phyloP scores from a whole-genome alignment of 2,888 invertebrate genomes.

The Muscina levida region DNA sequence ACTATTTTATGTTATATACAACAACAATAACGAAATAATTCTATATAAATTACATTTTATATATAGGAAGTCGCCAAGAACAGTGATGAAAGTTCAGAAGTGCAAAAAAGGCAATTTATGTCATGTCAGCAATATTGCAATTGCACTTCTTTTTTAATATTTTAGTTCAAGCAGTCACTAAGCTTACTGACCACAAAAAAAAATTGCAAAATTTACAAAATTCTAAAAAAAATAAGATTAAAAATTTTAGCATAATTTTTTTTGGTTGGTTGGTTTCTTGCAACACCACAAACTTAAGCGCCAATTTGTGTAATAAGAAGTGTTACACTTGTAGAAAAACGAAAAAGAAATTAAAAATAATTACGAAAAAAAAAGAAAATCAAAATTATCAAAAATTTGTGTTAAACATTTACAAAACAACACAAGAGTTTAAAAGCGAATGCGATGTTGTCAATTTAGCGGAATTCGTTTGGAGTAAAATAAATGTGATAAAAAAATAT shows the following conservation, averaged over 20 bases:
- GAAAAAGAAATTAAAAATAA: constrained; percentile 1
- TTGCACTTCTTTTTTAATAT: background rate
- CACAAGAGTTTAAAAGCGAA: no score
- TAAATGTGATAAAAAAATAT: no score
- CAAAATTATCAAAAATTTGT: background rate
- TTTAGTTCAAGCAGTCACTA: background rate
- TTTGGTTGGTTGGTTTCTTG: background rate
- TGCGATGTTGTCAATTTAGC: no score
- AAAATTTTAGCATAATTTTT: constrained; percentile 5
- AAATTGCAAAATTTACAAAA: constrained; percentile 3
- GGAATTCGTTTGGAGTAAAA: no score
- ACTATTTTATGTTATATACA: no score
- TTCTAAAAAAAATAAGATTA: background rate
- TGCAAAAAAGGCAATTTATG: background rate
- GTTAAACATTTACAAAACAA: background rate
- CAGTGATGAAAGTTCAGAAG: background rate
- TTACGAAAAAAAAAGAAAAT: background rate
- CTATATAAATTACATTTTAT: background rate
- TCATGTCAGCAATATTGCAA: constrained; percentile 14
- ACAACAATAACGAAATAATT: no score
- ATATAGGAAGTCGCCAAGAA: constrained; percentile 26
- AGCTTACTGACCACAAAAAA: constrained; percentile 32
- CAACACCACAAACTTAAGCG: constrained; percentile 9
- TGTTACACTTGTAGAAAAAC: background rate
- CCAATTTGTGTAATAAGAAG: constrained; percentile 14